These are phyloP conservation scores for Oscheius sp. DNA, from an alignment of 2,888 invertebrate genomes.

Conservation along the genomic window DNA sequence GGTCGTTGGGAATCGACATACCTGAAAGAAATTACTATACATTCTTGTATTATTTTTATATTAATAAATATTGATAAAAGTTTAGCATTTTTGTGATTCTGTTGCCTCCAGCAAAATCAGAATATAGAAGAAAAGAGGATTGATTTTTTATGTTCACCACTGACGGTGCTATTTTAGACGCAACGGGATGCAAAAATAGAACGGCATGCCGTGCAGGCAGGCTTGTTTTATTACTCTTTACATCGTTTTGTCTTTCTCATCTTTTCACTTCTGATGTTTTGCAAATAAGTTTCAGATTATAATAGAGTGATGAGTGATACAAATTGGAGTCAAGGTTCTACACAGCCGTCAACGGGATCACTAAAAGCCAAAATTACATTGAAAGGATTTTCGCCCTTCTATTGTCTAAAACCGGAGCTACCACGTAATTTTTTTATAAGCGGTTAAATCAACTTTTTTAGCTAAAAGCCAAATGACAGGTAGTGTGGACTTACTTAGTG, in stretches of 20 bases:
- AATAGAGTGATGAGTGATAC: slow-evolving; percentile 5
- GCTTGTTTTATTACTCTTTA: too few species aligned
- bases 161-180: too few species aligned
- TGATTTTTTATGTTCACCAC: too few species aligned
- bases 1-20: too few species aligned
- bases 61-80: too few species aligned
- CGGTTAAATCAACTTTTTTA: slow-evolving; percentile 42
- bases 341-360: slow-evolving; percentile 39
- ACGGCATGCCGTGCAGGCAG: too few species aligned
- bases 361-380: slow-evolving; percentile 53
- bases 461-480: slow-evolving; percentile 52
- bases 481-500: slow-evolving; percentile 54
- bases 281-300: not conserved
- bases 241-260: not conserved
- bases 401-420: slow-evolving; percentile 51
- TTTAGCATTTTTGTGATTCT: too few species aligned
- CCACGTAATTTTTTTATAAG: slow-evolving; percentile 53
- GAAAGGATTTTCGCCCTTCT: slow-evolving; percentile 51
- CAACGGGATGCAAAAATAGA: too few species aligned
- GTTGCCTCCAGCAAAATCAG: too few species aligned
- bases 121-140: too few species aligned
- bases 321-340: slow-evolving; percentile 6
- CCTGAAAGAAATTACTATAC: too few species aligned
- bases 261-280: not conserved
- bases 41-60: too few species aligned